phyloP scores from a whole-genome alignment of 53 echinoderm and acorn worm genomes.

The Patiria pectinifera region DNA sequence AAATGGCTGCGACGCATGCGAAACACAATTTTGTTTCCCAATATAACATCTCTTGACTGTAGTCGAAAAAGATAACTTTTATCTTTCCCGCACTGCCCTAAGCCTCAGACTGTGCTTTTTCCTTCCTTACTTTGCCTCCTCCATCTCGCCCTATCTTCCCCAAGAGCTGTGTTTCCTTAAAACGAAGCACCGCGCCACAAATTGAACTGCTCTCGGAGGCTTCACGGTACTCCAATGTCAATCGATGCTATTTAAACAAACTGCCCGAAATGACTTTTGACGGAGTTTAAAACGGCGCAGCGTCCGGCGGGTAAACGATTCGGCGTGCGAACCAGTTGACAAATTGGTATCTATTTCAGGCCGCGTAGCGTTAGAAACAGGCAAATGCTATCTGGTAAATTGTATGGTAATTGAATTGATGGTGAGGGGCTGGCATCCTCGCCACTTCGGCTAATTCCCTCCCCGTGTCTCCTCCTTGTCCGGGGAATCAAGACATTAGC shows the following conservation, averaged over 20 bases:
- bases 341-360: conserved; percentile 72
- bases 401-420: conserved; percentile 68
- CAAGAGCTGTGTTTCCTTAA: background rate
- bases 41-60: background rate
- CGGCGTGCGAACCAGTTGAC: conserved; percentile 60
- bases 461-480: conserved; percentile 57
- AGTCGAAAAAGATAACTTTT: background rate
- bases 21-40: background rate
- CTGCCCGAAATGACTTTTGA: conserved; percentile 71
- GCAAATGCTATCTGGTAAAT: conserved; percentile 62
- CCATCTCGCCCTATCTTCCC: conserved; percentile 34
- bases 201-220: conserved; percentile 47
- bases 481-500: conserved; percentile 73
- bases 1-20: no score
- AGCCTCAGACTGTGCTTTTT: background rate
- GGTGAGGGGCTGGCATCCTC: conserved; percentile 36
- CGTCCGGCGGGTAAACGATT: conserved; percentile 60
- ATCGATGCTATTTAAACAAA: conserved; percentile 65
- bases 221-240: conserved; percentile 17
- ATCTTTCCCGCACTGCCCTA: conserved; percentile 4
- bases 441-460: conserved; percentile 63
- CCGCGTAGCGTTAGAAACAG: conserved; percentile 38
- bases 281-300: conserved; percentile 64
- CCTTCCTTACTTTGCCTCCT: conserved; percentile 12
- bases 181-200: conserved; percentile 32